phyloP scores from a whole-genome alignment of 1,140 invertebrate genomes.

The Psilanteris sp. region DNA sequence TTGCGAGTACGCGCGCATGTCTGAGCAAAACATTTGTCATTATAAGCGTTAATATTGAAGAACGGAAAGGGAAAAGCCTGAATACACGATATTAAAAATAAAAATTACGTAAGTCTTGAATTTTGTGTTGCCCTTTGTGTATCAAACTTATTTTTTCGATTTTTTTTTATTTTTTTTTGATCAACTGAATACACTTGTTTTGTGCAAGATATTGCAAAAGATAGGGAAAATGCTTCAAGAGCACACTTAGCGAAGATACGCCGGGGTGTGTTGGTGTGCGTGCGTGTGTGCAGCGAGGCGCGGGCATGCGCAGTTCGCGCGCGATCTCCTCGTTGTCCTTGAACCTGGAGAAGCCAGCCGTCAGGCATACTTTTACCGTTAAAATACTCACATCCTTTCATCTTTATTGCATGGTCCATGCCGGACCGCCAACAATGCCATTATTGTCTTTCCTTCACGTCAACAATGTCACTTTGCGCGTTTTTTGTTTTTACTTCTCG shows the following conservation, averaged over 20 bases:
- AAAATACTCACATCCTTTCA: slow-evolving; percentile 76
- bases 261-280: slow-evolving; percentile 5
- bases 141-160: too few species aligned
- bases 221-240: slow-evolving; percentile 2
- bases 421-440: slow-evolving; percentile 49
- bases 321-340: slow-evolving; percentile 68
- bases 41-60: too few species aligned
- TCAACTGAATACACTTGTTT: too few species aligned
- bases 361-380: slow-evolving; percentile 77
- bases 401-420: slow-evolving; percentile 69
- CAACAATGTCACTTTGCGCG: slow-evolving; percentile 49
- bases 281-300: slow-evolving; percentile 25
- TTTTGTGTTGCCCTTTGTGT: too few species aligned
- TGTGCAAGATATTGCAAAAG: background rate
- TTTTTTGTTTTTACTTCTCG: slow-evolving; percentile 43
- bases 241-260: background rate
- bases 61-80: too few species aligned
- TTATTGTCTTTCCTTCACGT: slow-evolving; percentile 56
- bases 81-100: too few species aligned
- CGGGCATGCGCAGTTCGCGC: slow-evolving; percentile 38
- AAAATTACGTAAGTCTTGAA: too few species aligned
- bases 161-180: too few species aligned
- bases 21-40: too few species aligned
- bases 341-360: slow-evolving; percentile 69
- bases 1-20: too few species aligned